Evolutionary conservation across 2,888 invertebrate genomes (phyloP).

Genomic region (Xestia c-nigrum): DNA sequence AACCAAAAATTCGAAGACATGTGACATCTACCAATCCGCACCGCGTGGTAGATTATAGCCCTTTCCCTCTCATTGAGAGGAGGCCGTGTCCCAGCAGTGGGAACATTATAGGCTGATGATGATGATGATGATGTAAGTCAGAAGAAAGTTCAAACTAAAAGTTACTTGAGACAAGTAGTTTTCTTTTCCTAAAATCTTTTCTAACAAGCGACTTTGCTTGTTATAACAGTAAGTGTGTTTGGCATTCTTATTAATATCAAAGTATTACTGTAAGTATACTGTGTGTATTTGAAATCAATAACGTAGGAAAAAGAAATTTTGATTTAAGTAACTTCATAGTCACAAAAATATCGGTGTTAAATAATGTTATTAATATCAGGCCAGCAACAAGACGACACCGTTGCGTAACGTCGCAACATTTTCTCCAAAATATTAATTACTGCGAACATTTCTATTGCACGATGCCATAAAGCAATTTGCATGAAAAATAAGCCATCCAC

Average conservation of each 20-base stretch:
- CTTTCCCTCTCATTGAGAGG: too few relatives aligned
- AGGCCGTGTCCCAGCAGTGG: too few relatives aligned
- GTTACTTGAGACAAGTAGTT: neutral
- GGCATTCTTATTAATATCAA: neutral
- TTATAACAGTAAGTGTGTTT: neutral
- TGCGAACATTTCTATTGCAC: slow-evolving; percentile 33
- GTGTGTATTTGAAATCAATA: neutral
- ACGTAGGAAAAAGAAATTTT: neutral
- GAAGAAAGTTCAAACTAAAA: neutral
- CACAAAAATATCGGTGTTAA: neutral
- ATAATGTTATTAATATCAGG: neutral
- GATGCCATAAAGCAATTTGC: slow-evolving; percentile 60
- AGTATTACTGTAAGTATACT: neutral
- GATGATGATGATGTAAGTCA: too few relatives aligned
- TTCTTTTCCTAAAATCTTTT: neutral
- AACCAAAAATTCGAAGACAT: too few relatives aligned
- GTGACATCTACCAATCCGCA: too few relatives aligned
- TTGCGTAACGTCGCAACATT: slow-evolving; percentile 17
- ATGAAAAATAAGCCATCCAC: slow-evolving; percentile 56
- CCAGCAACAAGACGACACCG: neutral
- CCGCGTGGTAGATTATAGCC: too few relatives aligned
- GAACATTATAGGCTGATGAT: too few relatives aligned
- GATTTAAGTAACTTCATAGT: neutral
- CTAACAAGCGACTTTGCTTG: neutral
- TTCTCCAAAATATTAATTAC: slow-evolving; percentile 45